These are phyloP conservation scores for Biston stratarius DNA, from an alignment of 2,888 invertebrate genomes.

Conservation along the genomic window DNA sequence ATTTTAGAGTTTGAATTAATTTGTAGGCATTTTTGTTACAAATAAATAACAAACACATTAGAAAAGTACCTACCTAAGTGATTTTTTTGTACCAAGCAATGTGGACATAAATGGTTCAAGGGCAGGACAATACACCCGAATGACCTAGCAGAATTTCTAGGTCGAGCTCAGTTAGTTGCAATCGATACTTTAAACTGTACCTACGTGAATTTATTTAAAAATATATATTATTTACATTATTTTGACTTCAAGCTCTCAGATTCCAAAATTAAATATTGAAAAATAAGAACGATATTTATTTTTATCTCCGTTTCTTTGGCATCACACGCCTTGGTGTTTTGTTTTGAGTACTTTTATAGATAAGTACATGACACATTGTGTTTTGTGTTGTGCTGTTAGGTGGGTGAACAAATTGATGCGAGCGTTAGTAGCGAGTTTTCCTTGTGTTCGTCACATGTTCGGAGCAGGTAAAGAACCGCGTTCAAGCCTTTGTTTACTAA, in stretches of 20 bases:
- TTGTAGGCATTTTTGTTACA: no score
- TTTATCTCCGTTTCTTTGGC: neutral
- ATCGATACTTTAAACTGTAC: neutral
- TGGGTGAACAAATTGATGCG: conserved; percentile 2
- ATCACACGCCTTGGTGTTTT: neutral
- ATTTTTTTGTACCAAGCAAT: neutral
- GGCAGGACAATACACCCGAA: conserved; percentile 1
- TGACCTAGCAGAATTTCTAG: neutral
- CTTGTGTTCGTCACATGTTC: conserved; percentile 24
- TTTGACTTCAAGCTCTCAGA: neutral
- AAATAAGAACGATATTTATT: no score
- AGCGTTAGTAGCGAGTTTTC: conserved; percentile 28
- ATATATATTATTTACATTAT: no score
- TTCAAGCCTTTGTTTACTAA: conserved; percentile 13
- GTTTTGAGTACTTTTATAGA: neutral
- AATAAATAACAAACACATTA: no score
- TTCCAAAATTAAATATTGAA: conserved; percentile 4
- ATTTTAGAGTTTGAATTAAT: no score
- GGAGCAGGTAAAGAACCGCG: conserved; percentile 40
- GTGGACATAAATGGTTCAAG: neutral
- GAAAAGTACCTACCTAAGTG: neutral
- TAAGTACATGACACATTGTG: neutral
- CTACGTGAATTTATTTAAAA: neutral
- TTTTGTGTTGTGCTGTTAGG: conserved; percentile 3
- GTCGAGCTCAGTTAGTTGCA: neutral